Percentiles rank a stretch among this genome's conserved stretches.
These are phyloP conservation scores for Hycleus cichorii DNA, from an alignment of 1,140 invertebrate genomes.

Conservation along the genomic window DNA sequence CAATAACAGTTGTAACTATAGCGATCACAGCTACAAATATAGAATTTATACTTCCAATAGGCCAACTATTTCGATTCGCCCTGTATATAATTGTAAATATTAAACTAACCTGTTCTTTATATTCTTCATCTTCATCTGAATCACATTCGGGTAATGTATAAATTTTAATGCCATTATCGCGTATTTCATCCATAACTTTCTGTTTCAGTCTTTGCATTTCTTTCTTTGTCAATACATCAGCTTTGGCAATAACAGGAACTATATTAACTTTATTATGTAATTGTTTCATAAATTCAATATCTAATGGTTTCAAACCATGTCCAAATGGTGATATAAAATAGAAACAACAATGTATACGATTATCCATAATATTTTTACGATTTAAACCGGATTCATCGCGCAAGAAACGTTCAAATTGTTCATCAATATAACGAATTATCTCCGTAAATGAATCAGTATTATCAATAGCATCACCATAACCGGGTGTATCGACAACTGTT, in stretches of 20 bases:
- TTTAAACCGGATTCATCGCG: slow-evolving; percentile 88
- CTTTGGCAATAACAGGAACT: slow-evolving; percentile 98
- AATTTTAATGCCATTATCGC: slow-evolving; percentile 78
- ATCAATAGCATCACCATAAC: slow-evolving; percentile 98
- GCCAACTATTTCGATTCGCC: too few relatives aligned
- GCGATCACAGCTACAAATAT: too few relatives aligned
- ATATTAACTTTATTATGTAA: slow-evolving; percentile 98
- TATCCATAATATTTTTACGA: slow-evolving; percentile 85
- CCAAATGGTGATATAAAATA: slow-evolving; percentile 99
- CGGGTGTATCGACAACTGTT: slow-evolving; percentile 94
- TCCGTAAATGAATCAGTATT: slow-evolving; percentile 89
- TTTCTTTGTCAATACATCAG: slow-evolving; percentile 94
- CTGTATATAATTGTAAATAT: not conserved
- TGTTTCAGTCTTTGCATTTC: slow-evolving; percentile 86
- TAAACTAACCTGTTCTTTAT: slow-evolving; percentile 72
- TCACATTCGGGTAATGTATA: slow-evolving; percentile 96
- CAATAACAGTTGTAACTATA: too few relatives aligned
- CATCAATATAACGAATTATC: slow-evolving; percentile 89
- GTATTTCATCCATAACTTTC: slow-evolving; percentile 77
- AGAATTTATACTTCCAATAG: too few relatives aligned
- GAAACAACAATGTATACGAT: slow-evolving; percentile 93
- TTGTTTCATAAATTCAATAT: slow-evolving; percentile 98
- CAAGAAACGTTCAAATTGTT: slow-evolving; percentile 87
- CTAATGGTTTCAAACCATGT: slow-evolving; percentile 84
- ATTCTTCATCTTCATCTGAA: slow-evolving; percentile 90